These are phyloP conservation scores for Etheostoma cragini DNA, from an alignment of 2,113 vertebrate species.

Conservation along the genomic window DNA sequence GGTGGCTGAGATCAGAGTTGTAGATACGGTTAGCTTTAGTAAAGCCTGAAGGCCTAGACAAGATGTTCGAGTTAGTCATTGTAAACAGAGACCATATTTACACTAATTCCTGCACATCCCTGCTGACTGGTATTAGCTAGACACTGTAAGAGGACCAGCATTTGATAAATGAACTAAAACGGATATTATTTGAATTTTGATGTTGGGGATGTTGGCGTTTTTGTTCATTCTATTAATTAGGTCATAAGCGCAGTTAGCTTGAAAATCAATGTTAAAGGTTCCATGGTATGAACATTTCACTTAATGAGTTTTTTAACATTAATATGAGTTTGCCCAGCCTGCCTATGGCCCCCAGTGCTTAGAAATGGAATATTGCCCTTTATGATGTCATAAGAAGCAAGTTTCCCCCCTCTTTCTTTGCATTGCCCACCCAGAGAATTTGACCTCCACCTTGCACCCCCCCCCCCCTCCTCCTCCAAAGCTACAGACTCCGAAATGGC, in stretches of 20 bases:
- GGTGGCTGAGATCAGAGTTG: constrained; percentile 48
- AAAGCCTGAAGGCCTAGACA: constrained; percentile 32
- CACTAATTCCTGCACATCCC: constrained; percentile 17
- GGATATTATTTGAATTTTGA: too few species aligned
- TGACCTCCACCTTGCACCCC: too few species aligned
- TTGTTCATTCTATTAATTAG: not conserved
- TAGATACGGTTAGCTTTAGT: constrained; percentile 32
- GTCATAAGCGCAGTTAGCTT: not conserved
- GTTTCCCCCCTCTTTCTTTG: too few species aligned
- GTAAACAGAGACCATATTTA: constrained; percentile 36
- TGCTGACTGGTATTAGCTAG: not conserved
- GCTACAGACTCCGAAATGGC: too few species aligned
- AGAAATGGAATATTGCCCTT: too few species aligned
- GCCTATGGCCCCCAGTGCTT: too few species aligned
- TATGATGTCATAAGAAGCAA: too few species aligned
- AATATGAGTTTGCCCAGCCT: too few species aligned
- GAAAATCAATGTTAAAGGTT: not conserved
- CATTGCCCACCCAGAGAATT: too few species aligned
- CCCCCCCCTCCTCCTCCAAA: too few species aligned
- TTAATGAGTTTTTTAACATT: too few species aligned
- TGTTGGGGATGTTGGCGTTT: not conserved
- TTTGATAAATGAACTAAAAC: constrained; percentile 2
- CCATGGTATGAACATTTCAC: too few species aligned
- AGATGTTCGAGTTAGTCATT: constrained; percentile 52
- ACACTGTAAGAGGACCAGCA: not conserved